Base-by-base conservation (phyloP, 2,113 vertebrate genomes). In the Vulpes vulpes region DNA sequence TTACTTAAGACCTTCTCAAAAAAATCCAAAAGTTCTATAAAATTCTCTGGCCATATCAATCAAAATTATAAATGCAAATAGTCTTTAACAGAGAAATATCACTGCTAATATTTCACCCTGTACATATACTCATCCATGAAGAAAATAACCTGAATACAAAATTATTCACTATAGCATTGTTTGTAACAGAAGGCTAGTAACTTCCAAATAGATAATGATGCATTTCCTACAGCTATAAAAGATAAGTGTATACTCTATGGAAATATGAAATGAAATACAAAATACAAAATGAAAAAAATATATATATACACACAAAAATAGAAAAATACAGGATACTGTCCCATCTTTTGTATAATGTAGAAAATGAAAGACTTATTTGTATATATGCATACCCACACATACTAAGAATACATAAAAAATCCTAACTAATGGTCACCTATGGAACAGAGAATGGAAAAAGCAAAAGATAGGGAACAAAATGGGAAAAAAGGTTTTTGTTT, bases 31-130 rank as follows among this genome's bases (percentile, higher is more conserved):
- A 78, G 8, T 51, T 60, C 59, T 43, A n/a, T 82, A 35, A 74
- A 94, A 82, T n/a, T 57, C 17, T 38, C 49, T 86, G 14, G 35
- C 11, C 35, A 87, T 43, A 86, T 59, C 85, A 87, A 51, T 87
- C 10, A 71, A 89, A 96, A 86, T 80, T 80, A 82, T 43, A 87
- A 93, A 86, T 38, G 57, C 32, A 71, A 27, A 92, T 85, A 78
- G 2, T 4, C 60, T 22, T 76, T 27, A 83, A 83, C 30, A 55
- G 6, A 55, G 43, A 76, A 82, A 62, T n/a, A 69, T 16, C 78
- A 67, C 38, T 19, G 23, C 35, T 81, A 81, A 49, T 15, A 83
- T 60, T 69, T 83, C 23, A 53, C 22, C 67, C 51, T 82, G 60
- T 10, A 88, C 2, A 49, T 51, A 51, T 12, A 57, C 20, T 87